These are phyloP conservation scores for Tichodroma muraria DNA, from an alignment of 2,113 vertebrate genomes.

Conservation along the genomic window DNA sequence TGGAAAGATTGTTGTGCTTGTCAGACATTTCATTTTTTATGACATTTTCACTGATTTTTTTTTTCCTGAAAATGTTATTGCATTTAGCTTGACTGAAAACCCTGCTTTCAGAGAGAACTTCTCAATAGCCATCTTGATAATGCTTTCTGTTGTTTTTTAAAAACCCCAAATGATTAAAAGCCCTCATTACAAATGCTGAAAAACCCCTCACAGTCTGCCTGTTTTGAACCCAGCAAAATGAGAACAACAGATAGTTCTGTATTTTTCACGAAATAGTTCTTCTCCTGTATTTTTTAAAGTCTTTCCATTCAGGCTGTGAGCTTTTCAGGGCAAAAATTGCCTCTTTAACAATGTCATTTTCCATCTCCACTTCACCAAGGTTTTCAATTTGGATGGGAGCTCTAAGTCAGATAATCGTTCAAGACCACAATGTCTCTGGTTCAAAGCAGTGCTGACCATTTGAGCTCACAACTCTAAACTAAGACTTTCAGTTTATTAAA, in stretches of 20 bases:
- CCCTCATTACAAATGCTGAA: not conserved
- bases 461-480: not conserved
- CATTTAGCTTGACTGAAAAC: slow-evolving; percentile 39
- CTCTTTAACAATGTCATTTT: slow-evolving; percentile 45
- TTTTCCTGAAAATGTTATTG: slow-evolving; percentile 27
- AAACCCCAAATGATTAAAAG: not conserved
- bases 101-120: slow-evolving; percentile 3
- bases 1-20: slow-evolving; percentile 46
- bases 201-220: not conserved
- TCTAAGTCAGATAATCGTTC: slow-evolving; percentile 30
- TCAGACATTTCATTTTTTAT: slow-evolving; percentile 47
- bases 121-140: slow-evolving; percentile 21
- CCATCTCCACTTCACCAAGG: not conserved
- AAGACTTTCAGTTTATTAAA: not conserved
- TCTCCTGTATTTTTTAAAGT: not conserved
- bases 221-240: not conserved
- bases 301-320: slow-evolving; percentile 33
- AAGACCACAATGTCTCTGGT: slow-evolving; percentile 2
- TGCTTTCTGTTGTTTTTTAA: not conserved
- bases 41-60: slow-evolving; percentile 21
- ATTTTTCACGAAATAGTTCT: not conserved
- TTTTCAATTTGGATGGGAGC: slow-evolving; percentile 39
- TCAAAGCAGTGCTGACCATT: not conserved
- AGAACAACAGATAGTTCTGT: not conserved
- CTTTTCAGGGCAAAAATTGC: slow-evolving; percentile 46